These are phyloP conservation scores for Lucifuga dentata DNA, from an alignment of 2,113 vertebrate species.

Conservation along the genomic window DNA sequence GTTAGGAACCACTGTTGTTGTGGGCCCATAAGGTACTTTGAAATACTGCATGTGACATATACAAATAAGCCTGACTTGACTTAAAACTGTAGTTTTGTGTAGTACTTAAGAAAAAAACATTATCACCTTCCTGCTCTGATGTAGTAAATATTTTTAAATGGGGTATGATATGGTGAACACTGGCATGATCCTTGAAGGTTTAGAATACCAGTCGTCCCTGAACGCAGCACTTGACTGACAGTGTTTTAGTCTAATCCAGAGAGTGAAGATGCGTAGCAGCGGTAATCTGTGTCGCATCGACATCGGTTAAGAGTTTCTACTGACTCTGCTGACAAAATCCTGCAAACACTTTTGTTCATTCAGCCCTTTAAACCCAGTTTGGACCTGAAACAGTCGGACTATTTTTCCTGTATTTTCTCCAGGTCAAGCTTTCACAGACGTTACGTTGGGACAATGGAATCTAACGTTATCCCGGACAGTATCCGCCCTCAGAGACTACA, in stretches of 20 bases:
- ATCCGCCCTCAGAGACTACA: constrained; percentile 88
- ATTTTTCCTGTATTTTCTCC: not conserved
- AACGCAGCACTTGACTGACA: constrained; percentile 69
- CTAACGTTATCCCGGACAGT: constrained; percentile 86
- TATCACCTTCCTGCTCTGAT: too few species aligned
- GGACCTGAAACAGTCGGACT: constrained; percentile 8
- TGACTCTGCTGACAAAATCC: constrained; percentile 47
- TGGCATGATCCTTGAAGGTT: fast-evolving
- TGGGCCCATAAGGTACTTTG: too few species aligned
- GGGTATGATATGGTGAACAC: too few species aligned
- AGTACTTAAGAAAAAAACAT: too few species aligned
- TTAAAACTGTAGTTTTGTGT: too few species aligned
- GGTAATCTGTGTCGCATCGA: constrained; percentile 42
- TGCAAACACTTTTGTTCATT: not conserved
- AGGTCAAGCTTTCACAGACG: constrained; percentile 49
- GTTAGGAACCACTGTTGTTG: too few species aligned
- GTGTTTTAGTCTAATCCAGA: constrained; percentile 69
- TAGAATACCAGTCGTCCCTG: not conserved
- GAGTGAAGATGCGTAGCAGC: constrained; percentile 55
- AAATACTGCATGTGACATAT: too few species aligned
- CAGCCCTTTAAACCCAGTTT: not conserved
- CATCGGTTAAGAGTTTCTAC: constrained; percentile 41
- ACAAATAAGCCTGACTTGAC: too few species aligned
- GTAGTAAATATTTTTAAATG: too few species aligned
- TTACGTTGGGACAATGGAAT: constrained; percentile 86